Evolutionary conservation across 1,140 invertebrate species (phyloP).

Genomic region (Brachionus plicatilis): DNA sequence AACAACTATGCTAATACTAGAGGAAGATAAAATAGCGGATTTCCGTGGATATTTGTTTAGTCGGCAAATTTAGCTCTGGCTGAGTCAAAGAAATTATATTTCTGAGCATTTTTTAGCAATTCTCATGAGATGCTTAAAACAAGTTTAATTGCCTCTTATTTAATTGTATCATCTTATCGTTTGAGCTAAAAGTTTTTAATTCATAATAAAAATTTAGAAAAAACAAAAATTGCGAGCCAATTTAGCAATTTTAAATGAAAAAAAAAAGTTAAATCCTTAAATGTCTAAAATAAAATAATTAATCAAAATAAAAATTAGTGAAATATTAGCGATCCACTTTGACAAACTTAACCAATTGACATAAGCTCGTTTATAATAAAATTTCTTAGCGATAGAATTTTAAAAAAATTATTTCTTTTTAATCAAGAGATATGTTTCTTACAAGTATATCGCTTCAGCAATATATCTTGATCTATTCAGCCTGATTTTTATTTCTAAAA

Average conservation of each 20-base stretch:
- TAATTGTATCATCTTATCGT: background rate
- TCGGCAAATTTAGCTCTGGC: background rate
- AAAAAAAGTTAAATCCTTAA: background rate
- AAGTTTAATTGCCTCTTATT: background rate
- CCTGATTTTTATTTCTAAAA: background rate
- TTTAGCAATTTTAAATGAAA: background rate
- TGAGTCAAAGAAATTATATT: constrained; percentile 1
- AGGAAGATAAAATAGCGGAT: background rate
- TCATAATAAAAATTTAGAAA: background rate
- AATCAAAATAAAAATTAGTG: background rate
- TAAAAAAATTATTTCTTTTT: background rate
- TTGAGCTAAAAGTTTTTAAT: background rate
- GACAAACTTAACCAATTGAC: background rate
- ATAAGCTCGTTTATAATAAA: background rate
- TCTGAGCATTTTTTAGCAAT: background rate
- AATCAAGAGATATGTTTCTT: background rate
- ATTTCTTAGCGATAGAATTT: background rate
- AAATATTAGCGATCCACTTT: background rate
- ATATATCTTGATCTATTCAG: background rate
- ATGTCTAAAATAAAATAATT: background rate
- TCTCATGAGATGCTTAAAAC: background rate
- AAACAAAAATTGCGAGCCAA: background rate
- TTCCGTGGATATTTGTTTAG: background rate
- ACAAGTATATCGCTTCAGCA: background rate
- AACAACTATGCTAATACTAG: background rate